Evolutionary conservation across 1,140 invertebrate species (phyloP).

Genomic region (Brachionus koreanus): DNA sequence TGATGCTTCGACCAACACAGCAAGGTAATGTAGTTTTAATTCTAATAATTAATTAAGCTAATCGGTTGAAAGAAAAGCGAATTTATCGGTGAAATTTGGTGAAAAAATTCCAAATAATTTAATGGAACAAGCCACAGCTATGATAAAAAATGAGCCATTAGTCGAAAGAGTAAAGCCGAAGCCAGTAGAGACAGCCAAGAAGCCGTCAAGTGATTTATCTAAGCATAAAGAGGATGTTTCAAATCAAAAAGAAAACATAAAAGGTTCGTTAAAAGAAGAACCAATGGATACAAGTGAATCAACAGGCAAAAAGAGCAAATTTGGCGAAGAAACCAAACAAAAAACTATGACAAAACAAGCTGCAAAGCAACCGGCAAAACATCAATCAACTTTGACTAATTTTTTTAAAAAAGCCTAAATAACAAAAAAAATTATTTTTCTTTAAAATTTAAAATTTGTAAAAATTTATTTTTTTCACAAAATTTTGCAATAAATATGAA

Average conservation of each 20-base stretch:
- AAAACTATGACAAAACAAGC: not conserved
- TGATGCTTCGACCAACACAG: not conserved
- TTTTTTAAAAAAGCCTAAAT: conserved; percentile 33
- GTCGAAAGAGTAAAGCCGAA: conserved; percentile 1
- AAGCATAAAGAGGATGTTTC: not conserved
- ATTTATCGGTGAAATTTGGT: not conserved
- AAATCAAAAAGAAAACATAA: conserved; percentile 39
- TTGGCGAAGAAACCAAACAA: not conserved
- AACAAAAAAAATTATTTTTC: not conserved
- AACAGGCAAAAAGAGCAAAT: not conserved
- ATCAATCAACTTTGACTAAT: conserved; percentile 16
- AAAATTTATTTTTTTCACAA: not conserved
- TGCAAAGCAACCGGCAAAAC: conserved; percentile 7
- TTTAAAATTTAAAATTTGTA: conserved; percentile 3
- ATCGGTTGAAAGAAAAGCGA: not conserved
- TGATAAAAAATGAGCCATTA: conserved; percentile 4
- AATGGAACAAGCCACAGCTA: not conserved
- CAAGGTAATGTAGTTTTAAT: not conserved
- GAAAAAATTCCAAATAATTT: not conserved
- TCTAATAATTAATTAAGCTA: not conserved
- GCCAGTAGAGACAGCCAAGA: not conserved
- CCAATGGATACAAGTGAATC: not conserved
- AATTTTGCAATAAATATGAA: not conserved
- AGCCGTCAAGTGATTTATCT: conserved; percentile 2
- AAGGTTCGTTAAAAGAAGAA: conserved; percentile 22